These are phyloP conservation scores for Phortica magna DNA, from an alignment of 2,888 invertebrate genomes.

Conservation along the genomic window DNA sequence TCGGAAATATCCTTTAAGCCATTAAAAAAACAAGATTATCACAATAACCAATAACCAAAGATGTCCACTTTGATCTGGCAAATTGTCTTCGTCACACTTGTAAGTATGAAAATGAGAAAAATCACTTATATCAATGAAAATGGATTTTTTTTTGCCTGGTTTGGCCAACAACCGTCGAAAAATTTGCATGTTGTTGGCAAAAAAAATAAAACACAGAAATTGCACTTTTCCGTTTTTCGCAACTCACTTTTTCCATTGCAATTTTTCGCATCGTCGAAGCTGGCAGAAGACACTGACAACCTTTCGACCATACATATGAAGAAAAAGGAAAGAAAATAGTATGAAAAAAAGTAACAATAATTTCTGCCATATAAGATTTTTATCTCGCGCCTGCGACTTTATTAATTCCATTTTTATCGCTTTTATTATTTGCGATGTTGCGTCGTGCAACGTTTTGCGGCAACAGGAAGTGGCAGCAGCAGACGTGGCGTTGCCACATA, in stretches of 20 bases:
- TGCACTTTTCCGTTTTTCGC: conserved; percentile 16
- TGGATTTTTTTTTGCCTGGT: too few relatives aligned
- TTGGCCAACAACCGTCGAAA: not conserved
- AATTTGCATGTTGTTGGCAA: too few relatives aligned
- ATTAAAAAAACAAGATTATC: conserved; percentile 34
- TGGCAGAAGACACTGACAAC: conserved; percentile 5
- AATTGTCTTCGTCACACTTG: not conserved
- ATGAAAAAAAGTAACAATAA: not conserved
- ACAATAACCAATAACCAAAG: conserved; percentile 26
- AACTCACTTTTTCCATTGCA: not conserved
- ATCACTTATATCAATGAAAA: not conserved
- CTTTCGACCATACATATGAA: not conserved
- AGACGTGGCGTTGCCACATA: conserved; percentile 5
- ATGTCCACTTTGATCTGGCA: not conserved
- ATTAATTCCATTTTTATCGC: conserved; percentile 30
- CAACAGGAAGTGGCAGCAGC: conserved; percentile 7
- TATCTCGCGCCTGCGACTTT: conserved; percentile 11
- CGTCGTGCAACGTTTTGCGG: conserved; percentile 1
- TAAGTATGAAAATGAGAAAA: not conserved
- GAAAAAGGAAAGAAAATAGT: not conserved
- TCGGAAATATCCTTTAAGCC: not conserved
- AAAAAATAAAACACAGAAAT: not conserved
- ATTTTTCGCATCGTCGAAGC: not conserved
- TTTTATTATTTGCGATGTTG: conserved; percentile 22
- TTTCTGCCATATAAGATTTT: conserved; percentile 21